These are phyloP conservation scores for Limonius californicus DNA, from an alignment of 1,140 invertebrate genomes.

Conservation along the genomic window DNA sequence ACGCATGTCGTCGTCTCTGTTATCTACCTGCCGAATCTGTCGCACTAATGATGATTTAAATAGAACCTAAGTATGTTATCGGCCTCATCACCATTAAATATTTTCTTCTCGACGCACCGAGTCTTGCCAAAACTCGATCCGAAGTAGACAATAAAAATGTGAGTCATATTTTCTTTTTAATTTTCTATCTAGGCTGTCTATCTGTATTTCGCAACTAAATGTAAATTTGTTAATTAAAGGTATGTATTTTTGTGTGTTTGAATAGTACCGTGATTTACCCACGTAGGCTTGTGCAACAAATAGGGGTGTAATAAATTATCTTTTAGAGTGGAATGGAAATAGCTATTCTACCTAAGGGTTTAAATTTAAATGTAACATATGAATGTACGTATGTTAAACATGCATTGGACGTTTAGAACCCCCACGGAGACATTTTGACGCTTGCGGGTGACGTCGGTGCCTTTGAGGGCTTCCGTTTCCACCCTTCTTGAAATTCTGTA, in stretches of 20 bases:
- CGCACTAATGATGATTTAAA: conserved; percentile 42
- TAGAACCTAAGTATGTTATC: conserved; percentile 33
- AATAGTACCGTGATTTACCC: not conserved
- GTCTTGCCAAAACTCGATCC: not conserved
- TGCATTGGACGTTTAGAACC: not conserved
- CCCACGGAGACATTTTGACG: conserved; percentile 10
- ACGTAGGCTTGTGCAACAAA: too few relatives aligned
- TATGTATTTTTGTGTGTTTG: not conserved
- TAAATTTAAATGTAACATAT: not conserved
- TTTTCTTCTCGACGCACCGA: not conserved
- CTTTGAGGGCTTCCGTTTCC: conserved; percentile 4
- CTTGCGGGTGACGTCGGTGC: not conserved
- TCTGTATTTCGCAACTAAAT: not conserved
- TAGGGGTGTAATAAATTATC: too few relatives aligned
- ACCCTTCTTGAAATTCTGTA: too few relatives aligned
- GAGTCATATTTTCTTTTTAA: too few relatives aligned
- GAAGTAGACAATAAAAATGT: not conserved
- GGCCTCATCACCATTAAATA: conserved; percentile 19
- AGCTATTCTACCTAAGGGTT: not conserved
- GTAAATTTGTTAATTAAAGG: not conserved
- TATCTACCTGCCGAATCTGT: conserved; percentile 39
- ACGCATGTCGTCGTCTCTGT: conserved; percentile 40
- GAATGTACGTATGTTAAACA: not conserved
- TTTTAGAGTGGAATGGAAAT: too few relatives aligned
- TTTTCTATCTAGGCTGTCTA: not conserved